These are phyloP conservation scores for Timandra comae DNA, from an alignment of 2,888 invertebrate species.

Conservation along the genomic window DNA sequence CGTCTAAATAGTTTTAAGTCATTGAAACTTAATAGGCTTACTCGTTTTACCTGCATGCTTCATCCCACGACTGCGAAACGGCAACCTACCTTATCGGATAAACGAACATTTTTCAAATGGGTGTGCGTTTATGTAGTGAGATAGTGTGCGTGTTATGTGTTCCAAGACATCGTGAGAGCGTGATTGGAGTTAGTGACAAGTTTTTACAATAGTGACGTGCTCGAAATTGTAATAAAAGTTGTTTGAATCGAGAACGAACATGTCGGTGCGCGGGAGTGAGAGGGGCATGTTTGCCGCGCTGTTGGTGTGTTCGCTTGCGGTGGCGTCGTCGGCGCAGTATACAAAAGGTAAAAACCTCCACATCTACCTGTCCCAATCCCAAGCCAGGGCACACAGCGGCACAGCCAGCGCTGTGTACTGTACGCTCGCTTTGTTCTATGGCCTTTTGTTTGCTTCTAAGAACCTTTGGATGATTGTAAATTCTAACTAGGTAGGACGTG, in stretches of 20 bases:
- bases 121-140: constrained; percentile 70
- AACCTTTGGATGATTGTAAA: constrained; percentile 7
- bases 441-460: constrained; percentile 48
- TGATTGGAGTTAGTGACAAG: constrained; percentile 58
- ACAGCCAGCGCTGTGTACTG: constrained; percentile 17
- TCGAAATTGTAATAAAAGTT: constrained; percentile 49
- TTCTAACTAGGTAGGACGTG: constrained; percentile 11
- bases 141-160: constrained; percentile 71
- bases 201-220: constrained; percentile 63
- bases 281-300: constrained; percentile 53
- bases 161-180: constrained; percentile 58
- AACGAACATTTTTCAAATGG: constrained; percentile 76
- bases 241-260: constrained; percentile 52
- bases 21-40: constrained; percentile 69
- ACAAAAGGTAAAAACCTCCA: constrained; percentile 64
- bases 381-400: constrained; percentile 29
- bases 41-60: constrained; percentile 72
- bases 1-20: constrained; percentile 63
- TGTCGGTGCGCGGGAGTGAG: constrained; percentile 56
- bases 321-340: constrained; percentile 65
- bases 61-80: constrained; percentile 68
- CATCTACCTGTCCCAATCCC: constrained; percentile 59
- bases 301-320: constrained; percentile 53
- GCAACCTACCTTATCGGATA: constrained; percentile 69
- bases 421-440: constrained; percentile 53